Base-by-base conservation (phyloP, 2,797 vertebrate species). In the Menidia menidia region DNA sequence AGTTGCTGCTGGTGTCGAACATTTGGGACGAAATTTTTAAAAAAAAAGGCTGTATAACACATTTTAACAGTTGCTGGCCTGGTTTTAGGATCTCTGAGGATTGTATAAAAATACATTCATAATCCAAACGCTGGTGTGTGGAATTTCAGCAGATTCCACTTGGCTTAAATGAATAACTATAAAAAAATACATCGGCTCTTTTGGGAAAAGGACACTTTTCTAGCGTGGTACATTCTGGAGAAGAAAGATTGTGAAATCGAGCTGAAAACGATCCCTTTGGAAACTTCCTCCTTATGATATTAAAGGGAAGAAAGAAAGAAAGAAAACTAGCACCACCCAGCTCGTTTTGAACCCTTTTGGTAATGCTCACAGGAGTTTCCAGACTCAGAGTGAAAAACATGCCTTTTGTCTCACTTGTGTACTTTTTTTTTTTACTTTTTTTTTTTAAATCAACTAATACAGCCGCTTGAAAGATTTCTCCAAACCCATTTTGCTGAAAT, bases 71-170 rank as follows among this genome's bases (percentile, higher is more conserved):
- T 72, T 41, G 5, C 68, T 68, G 77, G 77, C 82, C 64, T 75
- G 44, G 33, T 77, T 71, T 76, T 8, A 78, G 45, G 88, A 73
- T 47, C 56, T 89, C 78, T 77, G 63, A 85, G 35, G 59, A 77
- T 66, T 33, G 54, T 85, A 83, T 87, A 39, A 88, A 83, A 89
- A 85, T 88, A 92, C 88, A 92, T 92, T 93, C 89, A 82, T 51
- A 15, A 72, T 85, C 47, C 69, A 91, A 85, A 91, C 83, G 87
- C 90, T 90, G 85, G 84, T 88, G 42, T 77, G 63, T 73, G 54
- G 73, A 45, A 56, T 19, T 65, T 70, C 65, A 32, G 64, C 25
- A 32, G 47, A n/a, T 30, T 64, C 58, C 63, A 74, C 61, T 53
- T 71, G 30, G n/a, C 53, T 67, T 25, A 64, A 73, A 67, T 10